Conservation (phyloP, 2,888 invertebrate species). For the Chrysodeixis includens region DNA sequence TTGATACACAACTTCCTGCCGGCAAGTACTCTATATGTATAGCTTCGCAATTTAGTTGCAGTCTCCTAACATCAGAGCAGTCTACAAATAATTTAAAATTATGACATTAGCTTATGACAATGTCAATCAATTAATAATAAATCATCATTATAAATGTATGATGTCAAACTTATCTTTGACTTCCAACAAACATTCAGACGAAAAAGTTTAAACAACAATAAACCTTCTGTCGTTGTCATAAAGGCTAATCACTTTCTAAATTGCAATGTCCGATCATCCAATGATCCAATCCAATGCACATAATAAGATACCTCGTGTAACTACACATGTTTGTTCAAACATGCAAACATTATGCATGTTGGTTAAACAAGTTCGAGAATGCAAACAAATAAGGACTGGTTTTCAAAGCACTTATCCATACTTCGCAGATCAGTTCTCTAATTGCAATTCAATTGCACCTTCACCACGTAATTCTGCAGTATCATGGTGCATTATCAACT, state of each 20-base stretch:
- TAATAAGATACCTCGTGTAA: background rate
- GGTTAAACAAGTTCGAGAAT: slow-evolving; percentile 11
- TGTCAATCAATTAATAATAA: background rate
- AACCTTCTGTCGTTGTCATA: background rate
- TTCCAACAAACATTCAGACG: background rate
- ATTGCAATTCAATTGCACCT: background rate
- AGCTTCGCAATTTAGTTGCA: background rate
- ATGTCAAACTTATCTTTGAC: background rate
- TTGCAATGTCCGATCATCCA: no score
- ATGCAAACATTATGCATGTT: slow-evolving; percentile 3
- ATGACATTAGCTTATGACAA: no score
- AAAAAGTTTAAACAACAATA: background rate
- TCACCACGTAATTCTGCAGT: background rate
- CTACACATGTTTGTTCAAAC: background rate
- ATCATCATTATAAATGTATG: background rate
- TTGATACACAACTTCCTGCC: no score
- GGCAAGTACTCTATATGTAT: no score
- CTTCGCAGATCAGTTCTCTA: background rate
- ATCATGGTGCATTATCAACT: background rate
- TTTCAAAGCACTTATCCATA: slow-evolving; percentile 5
- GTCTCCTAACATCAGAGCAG: no score
- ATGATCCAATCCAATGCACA: background rate
- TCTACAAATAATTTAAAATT: no score
- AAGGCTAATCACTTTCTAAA: background rate
- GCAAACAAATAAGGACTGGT: slow-evolving; percentile 18